Conservation (phyloP, 1,140 invertebrate species). For the Drosophila fuyamai region DNA sequence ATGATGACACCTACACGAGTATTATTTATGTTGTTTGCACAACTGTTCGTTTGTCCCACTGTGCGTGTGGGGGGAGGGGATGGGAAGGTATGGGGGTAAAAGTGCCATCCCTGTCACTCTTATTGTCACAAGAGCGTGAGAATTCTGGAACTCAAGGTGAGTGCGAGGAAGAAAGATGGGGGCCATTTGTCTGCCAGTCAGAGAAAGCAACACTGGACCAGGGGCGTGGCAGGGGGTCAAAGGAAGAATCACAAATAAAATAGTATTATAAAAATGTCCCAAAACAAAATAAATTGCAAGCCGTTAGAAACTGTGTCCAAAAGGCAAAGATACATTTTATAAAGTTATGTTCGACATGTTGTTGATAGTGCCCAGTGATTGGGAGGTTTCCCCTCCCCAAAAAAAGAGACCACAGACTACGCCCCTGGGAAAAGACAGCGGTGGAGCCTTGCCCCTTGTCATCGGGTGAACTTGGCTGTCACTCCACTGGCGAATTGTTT, state of each 20-base stretch:
- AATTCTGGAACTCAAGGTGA: not conserved
- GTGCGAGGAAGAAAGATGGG: no score
- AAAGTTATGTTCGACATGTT: not conserved
- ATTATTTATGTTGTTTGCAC: slow-evolving; percentile 61
- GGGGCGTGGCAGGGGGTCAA: no score
- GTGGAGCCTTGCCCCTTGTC: slow-evolving; percentile 37
- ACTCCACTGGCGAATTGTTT: slow-evolving; percentile 35
- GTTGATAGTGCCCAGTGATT: not conserved
- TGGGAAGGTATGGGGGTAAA: no score
- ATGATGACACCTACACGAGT: slow-evolving; percentile 71
- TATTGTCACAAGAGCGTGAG: slow-evolving; percentile 22
- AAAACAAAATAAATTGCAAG: not conserved
- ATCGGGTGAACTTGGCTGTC: slow-evolving; percentile 43
- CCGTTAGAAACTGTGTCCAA: not conserved
- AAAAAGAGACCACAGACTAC: not conserved
- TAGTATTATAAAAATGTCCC: no score
- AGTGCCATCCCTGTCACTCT: not conserved
- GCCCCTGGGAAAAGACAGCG: slow-evolving; percentile 11
- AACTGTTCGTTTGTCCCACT: slow-evolving; percentile 27
- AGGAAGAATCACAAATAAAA: no score
- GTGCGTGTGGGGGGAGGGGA: not conserved
- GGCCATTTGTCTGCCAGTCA: no score
- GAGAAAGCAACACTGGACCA: no score
- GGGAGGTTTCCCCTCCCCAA: not conserved
- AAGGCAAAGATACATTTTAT: not conserved